Evolutionary conservation across 2,888 invertebrate species (phyloP).

Genomic region (Phragmatobia fuliginosa): DNA sequence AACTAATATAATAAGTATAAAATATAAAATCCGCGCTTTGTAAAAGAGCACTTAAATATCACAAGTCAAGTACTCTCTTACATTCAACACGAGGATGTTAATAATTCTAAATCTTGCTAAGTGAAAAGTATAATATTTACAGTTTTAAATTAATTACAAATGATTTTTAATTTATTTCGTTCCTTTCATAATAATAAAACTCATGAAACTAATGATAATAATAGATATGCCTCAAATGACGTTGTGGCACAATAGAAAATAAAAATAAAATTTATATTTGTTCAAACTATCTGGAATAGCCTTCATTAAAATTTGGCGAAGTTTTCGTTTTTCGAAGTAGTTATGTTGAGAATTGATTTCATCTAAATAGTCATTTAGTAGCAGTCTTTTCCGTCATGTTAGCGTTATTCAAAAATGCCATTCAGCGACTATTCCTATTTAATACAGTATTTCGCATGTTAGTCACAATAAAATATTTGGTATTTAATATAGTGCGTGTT

Average conservation of each 20-base stretch:
- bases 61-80: slow-evolving; percentile 68
- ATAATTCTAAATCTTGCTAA: slow-evolving; percentile 26
- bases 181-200: slow-evolving; percentile 25
- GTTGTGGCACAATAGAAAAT: background rate
- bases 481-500: slow-evolving; percentile 44
- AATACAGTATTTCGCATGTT: slow-evolving; percentile 30
- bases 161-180: slow-evolving; percentile 34
- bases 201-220: background rate
- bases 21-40: slow-evolving; percentile 39
- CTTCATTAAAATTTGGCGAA: background rate
- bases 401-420: background rate
- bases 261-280: background rate
- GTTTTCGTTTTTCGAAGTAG: background rate
- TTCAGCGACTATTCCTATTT: slow-evolving; percentile 9
- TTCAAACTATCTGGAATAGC: background rate
- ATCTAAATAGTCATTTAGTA: background rate
- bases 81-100: slow-evolving; percentile 47
- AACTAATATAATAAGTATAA: slow-evolving; percentile 29
- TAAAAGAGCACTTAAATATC: slow-evolving; percentile 70
- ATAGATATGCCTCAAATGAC: background rate
- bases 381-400: background rate
- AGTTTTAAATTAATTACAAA: slow-evolving; percentile 39
- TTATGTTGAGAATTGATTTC: background rate
- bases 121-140: slow-evolving; percentile 51
- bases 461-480: slow-evolving; percentile 51